Base-by-base conservation (phyloP, 2,888 invertebrate species). In the Cactoblastis cactorum region DNA sequence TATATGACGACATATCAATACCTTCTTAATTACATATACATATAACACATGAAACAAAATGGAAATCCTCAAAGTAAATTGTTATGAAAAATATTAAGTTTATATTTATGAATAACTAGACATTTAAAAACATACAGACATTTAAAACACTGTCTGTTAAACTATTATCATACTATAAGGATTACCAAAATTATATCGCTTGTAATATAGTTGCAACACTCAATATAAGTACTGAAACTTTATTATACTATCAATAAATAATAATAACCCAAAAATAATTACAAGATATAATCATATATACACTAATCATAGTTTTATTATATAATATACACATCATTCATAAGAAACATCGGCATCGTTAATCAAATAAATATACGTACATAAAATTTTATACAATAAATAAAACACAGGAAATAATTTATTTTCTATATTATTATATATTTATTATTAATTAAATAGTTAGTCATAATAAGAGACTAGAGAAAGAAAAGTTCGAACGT, bases 381-480 rank as follows among this genome's bases (percentile, higher is more conserved):
- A 9, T 28, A 9, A 4, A 28, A 4, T 28, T 4, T 5, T 22
- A 22, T 22, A 22, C 3, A 5, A 4, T 22, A 22, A 4, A 22
- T 5, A 22, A 22, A 22, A 22, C 22, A 22, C 3, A 4, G 22
- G 3, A 3, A 22, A 4, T 22, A 4, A 22, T 22, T 22, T 22
- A n/a, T 22, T 4, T 22, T 22, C 22, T 22, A 22, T 22, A 28
- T 9, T 9, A 28, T 9, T 4, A 28, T 9, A 28, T 28, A 9
- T 28, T 28, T 4, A 28, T 22, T 22, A 22, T 15, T 37, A 22
- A 24, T 14, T 24, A 32, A 3, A 11, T 32, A n/a, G 17, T 19
- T 39, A 39, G 38, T 19, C 38, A 38, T 38, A 22, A 22, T 32
- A 5, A 28, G 8, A 53, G 53, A 56, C 56, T 56, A 56, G 56